Evolutionary conservation across 1,140 invertebrate genomes (phyloP).

Genomic region (Hylaeus volcanicus): DNA sequence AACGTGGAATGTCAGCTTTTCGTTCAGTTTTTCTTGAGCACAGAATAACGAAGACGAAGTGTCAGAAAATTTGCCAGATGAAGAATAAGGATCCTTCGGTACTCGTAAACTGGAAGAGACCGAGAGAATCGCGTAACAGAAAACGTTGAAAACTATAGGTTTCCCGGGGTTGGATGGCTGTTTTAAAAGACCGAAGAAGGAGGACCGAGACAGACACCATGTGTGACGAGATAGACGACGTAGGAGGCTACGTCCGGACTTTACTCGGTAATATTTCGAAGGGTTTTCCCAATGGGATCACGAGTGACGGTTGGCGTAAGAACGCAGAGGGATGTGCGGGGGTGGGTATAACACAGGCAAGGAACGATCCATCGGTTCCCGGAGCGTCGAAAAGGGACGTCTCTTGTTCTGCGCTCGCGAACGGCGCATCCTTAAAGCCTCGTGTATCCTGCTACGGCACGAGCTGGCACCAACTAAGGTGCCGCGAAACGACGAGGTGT

Average conservation of each 20-base stretch:
- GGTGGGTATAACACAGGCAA: slow-evolving; percentile 18
- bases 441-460: slow-evolving; percentile 52
- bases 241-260: slow-evolving; percentile 42
- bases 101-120: too few species aligned
- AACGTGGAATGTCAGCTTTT: too few species aligned
- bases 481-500: slow-evolving; percentile 58
- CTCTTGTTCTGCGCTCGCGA: slow-evolving; percentile 55
- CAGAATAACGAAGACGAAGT: too few species aligned
- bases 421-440: slow-evolving; percentile 60
- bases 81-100: too few species aligned
- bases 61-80: too few species aligned
- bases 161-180: too few species aligned
- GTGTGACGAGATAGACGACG: slow-evolving; percentile 41
- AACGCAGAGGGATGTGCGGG: neutral
- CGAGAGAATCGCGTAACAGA: too few species aligned
- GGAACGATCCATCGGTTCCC: slow-evolving; percentile 51
- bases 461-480: slow-evolving; percentile 46
- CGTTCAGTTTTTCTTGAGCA: too few species aligned
- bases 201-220: slow-evolving; percentile 10
- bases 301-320: slow-evolving; percentile 22
- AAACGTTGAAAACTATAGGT: too few species aligned
- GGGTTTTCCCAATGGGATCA: slow-evolving; percentile 58
- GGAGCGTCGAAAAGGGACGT: slow-evolving; percentile 40
- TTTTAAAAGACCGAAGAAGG: neutral
- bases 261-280: slow-evolving; percentile 64